Percentiles rank a stretch among this genome's conserved stretches.
These are phyloP conservation scores for Paracyclopina nana DNA, from an alignment of 1,140 invertebrate genomes.

Conservation along the genomic window DNA sequence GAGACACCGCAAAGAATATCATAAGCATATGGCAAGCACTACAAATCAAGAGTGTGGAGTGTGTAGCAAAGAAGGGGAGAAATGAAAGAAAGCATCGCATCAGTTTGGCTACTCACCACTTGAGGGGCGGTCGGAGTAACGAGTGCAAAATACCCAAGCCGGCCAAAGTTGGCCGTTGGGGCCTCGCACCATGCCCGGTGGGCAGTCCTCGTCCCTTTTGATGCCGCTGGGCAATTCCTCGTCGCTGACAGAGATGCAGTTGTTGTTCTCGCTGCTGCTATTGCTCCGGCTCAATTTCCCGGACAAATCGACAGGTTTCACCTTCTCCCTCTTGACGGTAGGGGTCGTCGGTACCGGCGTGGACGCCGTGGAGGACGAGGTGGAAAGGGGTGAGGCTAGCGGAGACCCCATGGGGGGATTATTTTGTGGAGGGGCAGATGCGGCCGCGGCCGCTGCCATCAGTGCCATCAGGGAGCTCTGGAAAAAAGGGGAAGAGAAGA, in stretches of 20 bases:
- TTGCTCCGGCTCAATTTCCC: not conserved
- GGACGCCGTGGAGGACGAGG: not conserved
- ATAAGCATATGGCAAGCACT: too few species aligned
- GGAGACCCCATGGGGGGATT: too few species aligned
- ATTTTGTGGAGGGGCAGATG: too few species aligned
- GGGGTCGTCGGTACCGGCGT: not conserved
- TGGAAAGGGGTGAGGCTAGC: too few species aligned
- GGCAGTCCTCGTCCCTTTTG: constrained; percentile 14
- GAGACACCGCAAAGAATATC: too few species aligned
- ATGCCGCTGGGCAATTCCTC: not conserved
- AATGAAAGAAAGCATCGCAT: too few species aligned
- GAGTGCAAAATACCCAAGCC: constrained; percentile 92
- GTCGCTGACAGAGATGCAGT: not conserved
- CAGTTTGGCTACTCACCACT: constrained; percentile 70
- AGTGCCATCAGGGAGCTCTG: too few species aligned
- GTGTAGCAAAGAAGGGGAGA: too few species aligned
- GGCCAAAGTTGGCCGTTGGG: constrained; percentile 39
- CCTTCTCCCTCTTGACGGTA: not conserved
- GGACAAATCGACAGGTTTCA: not conserved
- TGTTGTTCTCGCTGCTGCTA: not conserved
- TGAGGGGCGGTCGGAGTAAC: constrained; percentile 86
- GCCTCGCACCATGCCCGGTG: constrained; percentile 14
- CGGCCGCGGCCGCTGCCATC: too few species aligned
- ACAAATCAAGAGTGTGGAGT: too few species aligned
- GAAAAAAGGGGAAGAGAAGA: too few species aligned